phyloP scores from a whole-genome alignment of 35 echinoderm and acorn worm species.

The Apostichopus japonicus region DNA sequence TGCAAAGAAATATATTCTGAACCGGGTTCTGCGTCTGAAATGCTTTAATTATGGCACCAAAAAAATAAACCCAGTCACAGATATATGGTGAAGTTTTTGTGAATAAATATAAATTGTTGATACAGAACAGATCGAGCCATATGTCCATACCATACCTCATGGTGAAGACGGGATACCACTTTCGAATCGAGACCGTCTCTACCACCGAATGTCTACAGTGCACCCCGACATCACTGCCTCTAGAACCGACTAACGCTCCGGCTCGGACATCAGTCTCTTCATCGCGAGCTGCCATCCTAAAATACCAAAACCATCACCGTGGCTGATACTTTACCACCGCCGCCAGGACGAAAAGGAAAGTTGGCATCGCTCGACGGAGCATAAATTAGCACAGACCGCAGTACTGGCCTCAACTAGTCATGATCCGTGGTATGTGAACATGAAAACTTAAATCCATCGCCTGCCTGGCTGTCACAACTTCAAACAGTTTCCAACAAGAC shows the following conservation, averaged over 20 bases:
- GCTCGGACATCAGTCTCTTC: not conserved
- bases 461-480: not conserved
- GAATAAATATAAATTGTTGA: not conserved
- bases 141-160: not conserved
- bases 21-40: no score
- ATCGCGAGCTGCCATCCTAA: slow-evolving; percentile 10
- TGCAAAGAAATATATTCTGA: no score
- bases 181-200: not conserved
- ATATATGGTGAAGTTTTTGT: no score
- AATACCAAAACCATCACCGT: slow-evolving; percentile 4
- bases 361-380: not conserved
- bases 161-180: slow-evolving; percentile 1
- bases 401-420: not conserved
- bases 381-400: not conserved
- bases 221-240: not conserved
- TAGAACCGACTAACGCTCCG: not conserved
- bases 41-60: no score
- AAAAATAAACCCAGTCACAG: no score
- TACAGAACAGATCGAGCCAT: not conserved
- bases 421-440: not conserved
- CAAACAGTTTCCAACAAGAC: not conserved
- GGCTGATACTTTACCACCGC: not conserved
- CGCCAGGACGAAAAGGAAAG: not conserved
- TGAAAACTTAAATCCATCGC: not conserved
- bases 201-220: not conserved